Evolutionary conservation across 2,797 vertebrate species (phyloP).

Genomic region (Pampus argenteus): DNA sequence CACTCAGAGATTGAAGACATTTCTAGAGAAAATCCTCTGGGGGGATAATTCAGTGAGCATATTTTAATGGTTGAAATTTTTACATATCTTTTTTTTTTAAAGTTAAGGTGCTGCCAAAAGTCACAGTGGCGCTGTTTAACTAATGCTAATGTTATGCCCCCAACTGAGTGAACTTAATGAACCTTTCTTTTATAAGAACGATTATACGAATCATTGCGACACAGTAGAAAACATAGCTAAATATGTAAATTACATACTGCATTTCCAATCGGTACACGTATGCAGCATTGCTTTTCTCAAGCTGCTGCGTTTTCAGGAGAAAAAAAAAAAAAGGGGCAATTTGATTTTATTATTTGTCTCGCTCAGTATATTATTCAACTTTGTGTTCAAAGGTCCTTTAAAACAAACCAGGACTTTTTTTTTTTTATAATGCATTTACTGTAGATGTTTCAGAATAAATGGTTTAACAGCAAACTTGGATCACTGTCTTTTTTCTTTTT

Average conservation of each 20-base stretch:
- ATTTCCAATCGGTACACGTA: background rate
- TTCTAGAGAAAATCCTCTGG: background rate
- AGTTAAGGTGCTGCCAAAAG: background rate
- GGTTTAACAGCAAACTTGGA: conserved; percentile 40
- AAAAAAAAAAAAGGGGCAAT: background rate
- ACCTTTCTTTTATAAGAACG: background rate
- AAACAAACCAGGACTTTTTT: conserved; percentile 30
- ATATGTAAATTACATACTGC: conserved; percentile 6
- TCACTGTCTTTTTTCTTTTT: too few species aligned
- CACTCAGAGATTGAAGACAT: background rate
- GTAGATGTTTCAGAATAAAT: conserved; percentile 50
- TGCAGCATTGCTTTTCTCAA: conserved; percentile 17
- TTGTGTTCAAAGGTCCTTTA: conserved; percentile 7
- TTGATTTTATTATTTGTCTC: conserved; percentile 1
- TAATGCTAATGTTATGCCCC: conserved; percentile 31
- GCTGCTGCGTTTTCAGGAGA: background rate
- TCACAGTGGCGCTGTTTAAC: conserved; percentile 13
- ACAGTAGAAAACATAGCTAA: background rate
- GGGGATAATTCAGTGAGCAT: conserved; percentile 9
- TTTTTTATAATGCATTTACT: conserved; percentile 36
- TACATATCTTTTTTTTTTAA: background rate
- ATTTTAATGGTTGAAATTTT: conserved; percentile 8
- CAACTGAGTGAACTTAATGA: conserved; percentile 26
- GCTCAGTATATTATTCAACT: background rate
- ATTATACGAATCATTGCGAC: conserved; percentile 2